Percentiles rank a stretch among this genome's conserved stretches.
Evolutionary conservation across 2,113 vertebrate genomes (phyloP).

Genomic region (Ophthalmolycus amberensis): DNA sequence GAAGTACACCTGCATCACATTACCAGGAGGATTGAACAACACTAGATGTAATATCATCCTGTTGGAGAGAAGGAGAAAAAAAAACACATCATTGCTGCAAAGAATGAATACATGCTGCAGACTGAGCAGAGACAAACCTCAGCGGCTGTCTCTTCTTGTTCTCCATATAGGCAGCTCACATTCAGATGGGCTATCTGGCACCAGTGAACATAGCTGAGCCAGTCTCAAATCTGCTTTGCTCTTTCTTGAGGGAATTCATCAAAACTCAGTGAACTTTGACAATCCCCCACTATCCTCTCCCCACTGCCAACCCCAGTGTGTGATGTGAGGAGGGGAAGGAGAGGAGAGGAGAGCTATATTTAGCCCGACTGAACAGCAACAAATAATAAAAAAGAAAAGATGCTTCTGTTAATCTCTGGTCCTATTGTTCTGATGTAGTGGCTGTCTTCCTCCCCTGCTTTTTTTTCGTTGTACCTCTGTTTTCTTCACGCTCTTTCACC

Average conservation of each 20-base stretch:
- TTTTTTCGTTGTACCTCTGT: slow-evolving; percentile 1
- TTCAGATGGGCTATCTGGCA: slow-evolving; percentile 56
- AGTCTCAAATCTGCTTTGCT: slow-evolving; percentile 62
- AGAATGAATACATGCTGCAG: neutral
- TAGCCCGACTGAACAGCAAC: slow-evolving; percentile 66
- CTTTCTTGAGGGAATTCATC: slow-evolving; percentile 68
- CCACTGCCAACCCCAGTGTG: slow-evolving; percentile 57
- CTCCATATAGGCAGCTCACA: slow-evolving; percentile 42
- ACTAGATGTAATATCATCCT: slow-evolving; percentile 26
- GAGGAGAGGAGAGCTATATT: slow-evolving; percentile 68
- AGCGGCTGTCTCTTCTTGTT: slow-evolving; percentile 17
- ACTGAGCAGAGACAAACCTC: slow-evolving; percentile 12
- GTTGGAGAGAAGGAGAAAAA: neutral
- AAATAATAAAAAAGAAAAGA: slow-evolving; percentile 48
- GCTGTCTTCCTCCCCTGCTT: neutral
- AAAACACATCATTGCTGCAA: slow-evolving; percentile 5
- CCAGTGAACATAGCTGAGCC: slow-evolving; percentile 56
- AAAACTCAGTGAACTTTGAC: slow-evolving; percentile 76
- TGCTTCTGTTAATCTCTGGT: slow-evolving; percentile 47
- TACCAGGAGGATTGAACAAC: slow-evolving; percentile 34
- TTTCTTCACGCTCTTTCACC: slow-evolving; percentile 7
- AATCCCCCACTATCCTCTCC: slow-evolving; percentile 51
- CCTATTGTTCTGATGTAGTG: slow-evolving; percentile 32
- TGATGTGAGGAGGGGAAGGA: slow-evolving; percentile 48
- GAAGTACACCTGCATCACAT: slow-evolving; percentile 15